A percentile compares a stretch with the other conserved stretches of the same genome.
phyloP scores from a whole-genome alignment of 2,113 vertebrate genomes.

The Syngnathus typhle region DNA sequence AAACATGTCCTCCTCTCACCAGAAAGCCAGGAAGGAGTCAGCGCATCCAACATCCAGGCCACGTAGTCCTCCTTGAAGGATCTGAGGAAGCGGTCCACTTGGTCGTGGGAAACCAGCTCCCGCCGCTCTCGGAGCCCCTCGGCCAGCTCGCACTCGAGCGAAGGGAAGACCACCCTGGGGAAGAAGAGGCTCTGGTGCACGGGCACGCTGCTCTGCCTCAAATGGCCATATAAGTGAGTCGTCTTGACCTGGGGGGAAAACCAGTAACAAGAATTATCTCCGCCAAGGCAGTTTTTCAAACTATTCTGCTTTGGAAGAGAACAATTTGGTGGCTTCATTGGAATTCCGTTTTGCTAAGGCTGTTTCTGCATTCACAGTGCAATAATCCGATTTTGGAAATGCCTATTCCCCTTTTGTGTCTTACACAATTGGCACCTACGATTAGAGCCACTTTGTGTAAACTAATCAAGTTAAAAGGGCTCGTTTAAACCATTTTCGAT shows the following conservation, averaged over 20 bases:
- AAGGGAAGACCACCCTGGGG: conserved; percentile 67
- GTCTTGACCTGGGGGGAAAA: conserved; percentile 57
- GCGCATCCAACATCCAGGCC: conserved; percentile 62
- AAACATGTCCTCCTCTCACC: conserved; percentile 47
- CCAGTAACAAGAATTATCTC: not conserved
- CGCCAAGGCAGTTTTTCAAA: too few relatives aligned
- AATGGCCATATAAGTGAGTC: conserved; percentile 52
- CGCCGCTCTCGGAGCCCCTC: conserved; percentile 59
- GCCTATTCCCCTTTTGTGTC: not conserved
- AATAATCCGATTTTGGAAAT: conserved; percentile 5
- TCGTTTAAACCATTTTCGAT: conserved; percentile 22
- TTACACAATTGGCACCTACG: conserved; percentile 9
- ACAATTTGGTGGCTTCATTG: not conserved
- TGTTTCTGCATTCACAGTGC: not conserved
- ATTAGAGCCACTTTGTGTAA: conserved; percentile 27
- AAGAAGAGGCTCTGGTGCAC: conserved; percentile 56
- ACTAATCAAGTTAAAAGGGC: conserved; percentile 33
- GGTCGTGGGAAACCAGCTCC: conserved; percentile 61
- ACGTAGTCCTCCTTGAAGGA: conserved; percentile 64
- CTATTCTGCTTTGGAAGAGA: too few relatives aligned
- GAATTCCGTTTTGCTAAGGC: not conserved
- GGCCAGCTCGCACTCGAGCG: conserved; percentile 59
- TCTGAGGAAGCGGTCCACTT: conserved; percentile 59
- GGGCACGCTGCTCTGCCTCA: conserved; percentile 60
- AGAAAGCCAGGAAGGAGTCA: conserved; percentile 70